Evolutionary conservation across 2,113 vertebrate species (phyloP), one percentile per base, ranked within the genome.

Genomic region (Chauna torquata): DNA sequence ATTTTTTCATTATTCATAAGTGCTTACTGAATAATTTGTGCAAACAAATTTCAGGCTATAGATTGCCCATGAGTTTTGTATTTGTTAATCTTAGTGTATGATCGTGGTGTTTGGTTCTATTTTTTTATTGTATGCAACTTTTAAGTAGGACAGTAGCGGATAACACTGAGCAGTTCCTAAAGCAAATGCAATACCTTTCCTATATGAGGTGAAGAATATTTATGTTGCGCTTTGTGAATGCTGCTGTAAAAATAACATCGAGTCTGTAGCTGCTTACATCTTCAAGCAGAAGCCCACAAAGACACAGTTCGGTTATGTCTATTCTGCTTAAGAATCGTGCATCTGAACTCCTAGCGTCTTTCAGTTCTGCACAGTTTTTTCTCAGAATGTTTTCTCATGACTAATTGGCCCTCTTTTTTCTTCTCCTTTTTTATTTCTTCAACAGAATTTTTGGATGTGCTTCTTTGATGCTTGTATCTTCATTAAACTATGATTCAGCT

Each of bases 11-110:
- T 97, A 95, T 96, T 97, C 84, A 95, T 97, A 83, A 86, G 50
- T 58, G 71, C 71, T 96, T 64, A 40, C 93, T 96, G 94, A 97
- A 96, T 96, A 96, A 95, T 95, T 95, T 96, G 89, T 94, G 87
- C 87, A 96, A 96, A 96, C 92, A 96, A 96, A 97, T 95, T 97
- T 96, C 71, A 95, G 78, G 87, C 95, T 91, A 85, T 96, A 54
- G 84, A 70, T 66, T 86, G 82, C 78, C 86, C 3, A 0, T 74
- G 93, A 95, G 71, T 96, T 96, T 87, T 82, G 54, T 89, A 57
- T 92, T 86, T 90, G 71, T 66, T 97, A 42, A 66, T 87, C 44
- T 92, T 94, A 17, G 12, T 55, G 16, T 32, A 52, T 44, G 34
- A 86, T 72, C 0, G 0, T 72, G 12, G 23, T 70, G 25, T 65